These are phyloP conservation scores for Harmothoe impar DNA, from an alignment of 2,888 invertebrate genomes.

Conservation along the genomic window DNA sequence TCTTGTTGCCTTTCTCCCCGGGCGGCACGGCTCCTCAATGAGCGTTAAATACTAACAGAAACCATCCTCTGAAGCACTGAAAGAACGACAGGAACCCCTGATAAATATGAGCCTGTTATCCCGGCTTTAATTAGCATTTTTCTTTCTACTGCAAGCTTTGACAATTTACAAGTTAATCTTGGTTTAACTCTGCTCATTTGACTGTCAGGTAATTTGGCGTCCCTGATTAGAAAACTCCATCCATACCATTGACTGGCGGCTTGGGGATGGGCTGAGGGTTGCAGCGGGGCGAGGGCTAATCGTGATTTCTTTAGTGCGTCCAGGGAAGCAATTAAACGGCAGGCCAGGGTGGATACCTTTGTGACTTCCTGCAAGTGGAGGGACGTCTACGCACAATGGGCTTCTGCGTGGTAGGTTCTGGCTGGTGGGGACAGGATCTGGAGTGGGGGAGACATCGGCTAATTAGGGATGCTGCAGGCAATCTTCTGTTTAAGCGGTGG, in stretches of 20 bases:
- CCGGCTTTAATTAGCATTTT: background rate
- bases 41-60: background rate
- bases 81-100: background rate
- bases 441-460: background rate
- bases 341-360: background rate
- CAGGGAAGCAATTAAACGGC: conserved; percentile 6
- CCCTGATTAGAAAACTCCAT: background rate
- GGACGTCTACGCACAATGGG: background rate
- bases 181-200: background rate
- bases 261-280: background rate
- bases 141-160: background rate
- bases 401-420: background rate
- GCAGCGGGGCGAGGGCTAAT: background rate
- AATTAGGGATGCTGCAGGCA: conserved; percentile 5
- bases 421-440: background rate
- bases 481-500: background rate
- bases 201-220: conserved; percentile 2
- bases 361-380: background rate
- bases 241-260: background rate
- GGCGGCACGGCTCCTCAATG: background rate
- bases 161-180: conserved; percentile 15
- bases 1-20: background rate
- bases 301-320: conserved; percentile 12
- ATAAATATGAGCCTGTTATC: conserved; percentile 22
- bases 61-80: background rate